Base-by-base conservation (phyloP, 2,888 invertebrate genomes). In the Eledona agricola region DNA sequence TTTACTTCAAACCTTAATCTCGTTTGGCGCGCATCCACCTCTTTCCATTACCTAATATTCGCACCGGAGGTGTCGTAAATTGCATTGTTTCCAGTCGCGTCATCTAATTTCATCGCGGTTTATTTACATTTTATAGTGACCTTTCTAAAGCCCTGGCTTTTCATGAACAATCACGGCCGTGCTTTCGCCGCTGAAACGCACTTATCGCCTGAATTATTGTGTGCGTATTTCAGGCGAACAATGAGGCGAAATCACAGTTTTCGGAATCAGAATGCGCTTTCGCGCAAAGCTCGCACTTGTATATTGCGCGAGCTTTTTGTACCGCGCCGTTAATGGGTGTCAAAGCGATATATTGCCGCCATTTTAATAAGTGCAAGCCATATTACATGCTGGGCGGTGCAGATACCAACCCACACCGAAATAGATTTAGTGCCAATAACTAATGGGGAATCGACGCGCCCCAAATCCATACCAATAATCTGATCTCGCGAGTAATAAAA, bases 241-340 rank as follows among this genome's bases (percentile, higher is more conserved):
- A 25, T 34, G 25, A 29, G 5, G 11, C 5, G 28, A 25, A 35
- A 29, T 28, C 26, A 25, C n/a, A 26, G 26, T 26, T 40, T 50
- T 32, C 16, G 17, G 17, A 40, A 17, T 40, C 16, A 40, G 25
- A 47, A 17, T 35, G 7, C n/a, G 20, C 22, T 47, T 37, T 47
- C 22, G 7, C 17, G 32, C 16, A 23, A 46, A 40, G 42, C 23
- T 28, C 40, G 35, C 9, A 23, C 22, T 15, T 25, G 25, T 16
- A 32, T 49, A 29, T 46, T 58, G 35, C 13, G 42, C 35, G 51
- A 55, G 34, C 46, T 53, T 56, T 58, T 55, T 53, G 32, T 49
- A 45, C n/a, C n/a, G n/a, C 19, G 15, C 16, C 32, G 34, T 38
- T 40, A 34, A n/a, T n/a, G n/a, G n/a, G n/a, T n/a, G n/a, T n/a